Percentiles rank a stretch among this genome's conserved stretches.
phyloP scores from a whole-genome alignment of 2,113 vertebrate genomes.

The Regulus satrapa region DNA sequence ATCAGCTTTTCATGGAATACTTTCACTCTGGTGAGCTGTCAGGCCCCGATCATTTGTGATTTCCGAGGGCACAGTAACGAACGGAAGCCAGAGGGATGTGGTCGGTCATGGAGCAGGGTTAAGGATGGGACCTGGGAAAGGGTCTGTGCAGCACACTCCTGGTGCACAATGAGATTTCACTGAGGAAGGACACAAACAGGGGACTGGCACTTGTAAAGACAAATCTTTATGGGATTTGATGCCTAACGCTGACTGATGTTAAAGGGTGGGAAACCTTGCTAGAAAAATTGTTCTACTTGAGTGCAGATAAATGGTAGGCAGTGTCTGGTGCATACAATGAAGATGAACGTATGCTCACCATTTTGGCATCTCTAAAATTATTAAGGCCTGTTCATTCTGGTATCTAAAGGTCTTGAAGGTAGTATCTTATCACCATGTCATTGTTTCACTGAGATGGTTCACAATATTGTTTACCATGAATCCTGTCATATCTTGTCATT shows the following conservation, averaged over 20 bases:
- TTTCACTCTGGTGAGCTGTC: neutral
- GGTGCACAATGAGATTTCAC: fast-evolving
- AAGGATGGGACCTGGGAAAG: neutral
- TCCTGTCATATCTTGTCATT: fast-evolving
- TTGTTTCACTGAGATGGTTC: neutral
- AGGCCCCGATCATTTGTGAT: neutral
- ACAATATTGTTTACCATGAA: neutral
- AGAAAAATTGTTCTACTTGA: neutral
- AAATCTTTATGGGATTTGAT: neutral
- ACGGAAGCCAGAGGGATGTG: neutral
- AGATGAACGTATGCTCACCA: neutral
- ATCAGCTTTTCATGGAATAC: neutral
- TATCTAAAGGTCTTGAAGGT: neutral
- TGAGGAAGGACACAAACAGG: neutral
- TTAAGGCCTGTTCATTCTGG: neutral
- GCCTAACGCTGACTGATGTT: neutral
- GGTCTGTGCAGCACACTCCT: neutral
- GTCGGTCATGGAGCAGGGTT: neutral
- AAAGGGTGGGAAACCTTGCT: neutral
- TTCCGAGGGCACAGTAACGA: neutral
- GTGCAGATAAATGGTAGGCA: neutral
- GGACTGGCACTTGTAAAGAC: neutral
- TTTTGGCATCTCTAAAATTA: neutral
- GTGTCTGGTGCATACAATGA: neutral
- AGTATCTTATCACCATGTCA: neutral